Base-by-base conservation (phyloP, 2,113 vertebrate species). In the Picathartes gymnocephalus region DNA sequence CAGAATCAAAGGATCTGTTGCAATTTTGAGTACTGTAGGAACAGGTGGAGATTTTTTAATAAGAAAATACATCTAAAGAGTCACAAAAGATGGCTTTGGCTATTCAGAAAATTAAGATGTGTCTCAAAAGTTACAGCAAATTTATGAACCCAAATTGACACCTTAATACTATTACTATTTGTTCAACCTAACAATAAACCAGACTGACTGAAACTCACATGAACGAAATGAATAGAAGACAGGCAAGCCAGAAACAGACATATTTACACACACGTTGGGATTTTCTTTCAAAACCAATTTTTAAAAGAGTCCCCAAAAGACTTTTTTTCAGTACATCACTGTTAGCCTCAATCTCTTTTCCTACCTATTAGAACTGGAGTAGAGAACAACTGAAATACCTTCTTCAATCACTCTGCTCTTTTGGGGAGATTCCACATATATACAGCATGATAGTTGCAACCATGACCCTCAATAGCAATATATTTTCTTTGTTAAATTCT, bases 261-360 rank as follows among this genome's bases (percentile, higher is more conserved):
- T 66, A 79, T 92, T 92, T 88, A 76, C 42, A 90, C 25, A 50
- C 78, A 37, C 19, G 9, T 6, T 48, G 72, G 79, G 47, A 79
- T 92, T 95, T 70, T 70, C 54, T 91, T 91, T 50, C 54, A 68
- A 94, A 92, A 97, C 84, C 23, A 90, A 35, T 94, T 95, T 88
- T 91, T 69, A 79, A 68, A 61, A 79, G 37, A 31, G 48, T 73
- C 37, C 88, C 72, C 73, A 17, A 24, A 93, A 93, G 81, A 27
- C 78, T 85, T 70, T 69, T 84, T 50, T 47, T 72, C 64, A 90
- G 69, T 57, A 37, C 31, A 74, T 78, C 58, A 27, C 58, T 77
- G 40, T 86, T 96, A 86, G 62, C 23, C 77, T 92, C 86, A 80
- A 79, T 91, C 51, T 91, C 66, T 76, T 70, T 95, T 57, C 54